Evolutionary conservation across 2,888 invertebrate genomes (phyloP), one percentile per base, ranked within the genome.

Genomic region (Aquatica leii): DNA sequence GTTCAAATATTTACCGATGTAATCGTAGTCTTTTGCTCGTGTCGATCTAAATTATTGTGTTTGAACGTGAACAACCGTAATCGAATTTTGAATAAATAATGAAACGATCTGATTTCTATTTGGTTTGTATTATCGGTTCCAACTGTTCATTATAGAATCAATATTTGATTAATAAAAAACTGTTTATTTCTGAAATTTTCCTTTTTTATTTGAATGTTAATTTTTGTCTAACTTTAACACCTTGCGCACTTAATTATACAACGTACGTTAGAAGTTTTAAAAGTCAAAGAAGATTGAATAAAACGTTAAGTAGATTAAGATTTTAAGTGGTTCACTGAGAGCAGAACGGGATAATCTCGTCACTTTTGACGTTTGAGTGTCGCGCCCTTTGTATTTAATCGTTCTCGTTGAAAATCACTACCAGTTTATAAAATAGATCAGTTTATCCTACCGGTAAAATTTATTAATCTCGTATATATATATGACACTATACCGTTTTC

Each of bases 21-120:
- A 72, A 72, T 71, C 58, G 72, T 68, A 69, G 69, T 72, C 69
- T 71, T 72, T 72, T 72, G 72, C 68, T 69, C 72, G 66, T 66
- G 70, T 71, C 69, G 71, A 69, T 72, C 72, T 67, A 70, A 71
- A 71, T 71, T 70, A 70, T 71, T 71, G 67, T 67, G 65, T 65
- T 65, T 62, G 59, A 62, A 64, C 58, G 67, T 55, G 63, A 63
- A 60, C 65, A 65, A 59, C 67, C 62, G 62, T 68, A 68, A 68
- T 68, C 68, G 68, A 68, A 68, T 59, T 63, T 48, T 68, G 63
- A 68, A 68, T 68, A 63, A 68, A 63, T 66, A 48, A 68, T 68
- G 65, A 68, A 68, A 66, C 57, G 68, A 64, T 66, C 63, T 68
- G 68, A 68, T 68, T 68, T 65, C 58, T 65, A 62, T 65, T 62